A percentile compares a stretch with the other conserved stretches of the same genome.
phyloP scores from a whole-genome alignment of 2,888 invertebrate species.

The Flexamia atlantica region DNA sequence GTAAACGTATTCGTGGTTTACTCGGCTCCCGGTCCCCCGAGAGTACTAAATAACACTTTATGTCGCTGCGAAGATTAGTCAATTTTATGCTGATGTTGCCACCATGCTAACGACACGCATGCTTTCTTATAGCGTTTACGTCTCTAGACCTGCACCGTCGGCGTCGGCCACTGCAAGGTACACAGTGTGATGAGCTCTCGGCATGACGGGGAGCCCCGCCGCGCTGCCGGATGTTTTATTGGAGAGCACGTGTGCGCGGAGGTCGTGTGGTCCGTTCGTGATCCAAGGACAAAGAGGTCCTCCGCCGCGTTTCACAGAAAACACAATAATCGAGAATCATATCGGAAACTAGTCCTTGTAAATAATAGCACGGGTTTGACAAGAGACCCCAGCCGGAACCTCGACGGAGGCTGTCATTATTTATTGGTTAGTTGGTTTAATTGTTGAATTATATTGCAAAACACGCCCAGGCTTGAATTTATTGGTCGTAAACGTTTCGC shows the following conservation, averaged over 20 bases:
- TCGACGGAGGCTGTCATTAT: not conserved
- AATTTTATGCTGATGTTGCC: too few relatives aligned
- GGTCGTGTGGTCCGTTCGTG: slow-evolving; percentile 31
- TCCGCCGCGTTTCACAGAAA: not conserved
- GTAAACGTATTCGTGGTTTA: not conserved
- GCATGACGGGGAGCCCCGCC: too few relatives aligned
- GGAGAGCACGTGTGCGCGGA: slow-evolving; percentile 21
- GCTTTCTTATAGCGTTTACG: too few relatives aligned
- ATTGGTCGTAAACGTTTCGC: not conserved
- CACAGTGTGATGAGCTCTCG: too few relatives aligned
- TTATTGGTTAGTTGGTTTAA: not conserved
- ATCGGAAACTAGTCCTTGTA: slow-evolving; percentile 6
- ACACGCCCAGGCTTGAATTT: not conserved
- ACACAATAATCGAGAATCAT: slow-evolving; percentile 42
- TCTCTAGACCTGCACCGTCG: too few relatives aligned
- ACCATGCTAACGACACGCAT: too few relatives aligned
- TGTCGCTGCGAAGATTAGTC: too few relatives aligned
- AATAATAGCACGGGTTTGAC: not conserved
- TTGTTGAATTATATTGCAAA: not conserved
- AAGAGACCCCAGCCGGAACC: not conserved
- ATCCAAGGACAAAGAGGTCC: slow-evolving; percentile 5
- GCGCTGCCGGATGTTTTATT: not conserved
- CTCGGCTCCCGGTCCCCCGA: not conserved
- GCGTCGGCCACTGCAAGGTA: too few relatives aligned
- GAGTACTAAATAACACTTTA: too few relatives aligned